Base-by-base conservation (phyloP, 2,888 invertebrate species). In the Drosophila cracens region DNA sequence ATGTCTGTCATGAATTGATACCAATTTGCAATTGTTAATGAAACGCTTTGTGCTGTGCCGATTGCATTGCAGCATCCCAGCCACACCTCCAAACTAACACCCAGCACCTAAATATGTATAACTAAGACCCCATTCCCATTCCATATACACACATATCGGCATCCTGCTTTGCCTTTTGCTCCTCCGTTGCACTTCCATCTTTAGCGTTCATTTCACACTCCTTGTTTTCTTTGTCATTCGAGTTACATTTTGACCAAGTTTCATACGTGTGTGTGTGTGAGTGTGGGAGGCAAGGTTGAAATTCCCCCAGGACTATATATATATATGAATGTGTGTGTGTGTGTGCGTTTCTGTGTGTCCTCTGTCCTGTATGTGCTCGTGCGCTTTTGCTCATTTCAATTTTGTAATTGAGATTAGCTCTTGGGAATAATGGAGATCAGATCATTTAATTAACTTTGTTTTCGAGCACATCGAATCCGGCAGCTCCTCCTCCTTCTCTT, bases 381-480 rank as follows among this genome's bases (percentile, higher is more conserved):
- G 71, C 72, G 72, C 65, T 70, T 73, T 81, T 84, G 88, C 84
- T 91, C 90, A 90, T 85, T 92, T 90, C 89, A 90, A 91, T 91
- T 90, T 90, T 85, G 89, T 92, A 92, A 92, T 90, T 91, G 89
- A 89, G 92, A 90, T 89, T 91, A 87, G 85, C 91, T 84, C 88
- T 88, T 87, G 87, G 90, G 89, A 81, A 90, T 90, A 91, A 91
- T 89, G 85, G 85, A 91, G 92, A 92, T 91, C 90, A 87, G 88
- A 92, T 91, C 91, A 91, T 91, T 91, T 92, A 91, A 91, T 91
- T 91, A 91, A 91, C 87, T 92, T 92, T 90, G 82, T 83, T 87
- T 82, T 89, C 90, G 81, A 84, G 85, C 81, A 84, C 85, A 89
- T 84, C 70, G 68, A 76, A 69, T 67, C 59, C 65, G 66, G 52